These are phyloP conservation scores for Scartelaos histophorus DNA, from an alignment of 2,113 vertebrate species.

Conservation along the genomic window DNA sequence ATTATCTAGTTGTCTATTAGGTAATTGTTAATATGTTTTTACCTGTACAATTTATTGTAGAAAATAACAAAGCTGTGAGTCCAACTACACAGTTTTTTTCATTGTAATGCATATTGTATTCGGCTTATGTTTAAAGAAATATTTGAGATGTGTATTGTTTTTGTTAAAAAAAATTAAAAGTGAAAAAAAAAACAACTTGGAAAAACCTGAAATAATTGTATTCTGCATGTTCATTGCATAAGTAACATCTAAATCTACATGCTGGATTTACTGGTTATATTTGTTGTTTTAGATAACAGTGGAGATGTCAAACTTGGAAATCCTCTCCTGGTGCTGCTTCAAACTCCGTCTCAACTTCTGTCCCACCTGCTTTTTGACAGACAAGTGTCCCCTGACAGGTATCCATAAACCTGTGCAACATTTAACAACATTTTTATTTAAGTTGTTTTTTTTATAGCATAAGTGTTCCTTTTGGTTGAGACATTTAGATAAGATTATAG, in stretches of 20 bases:
- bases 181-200: no score
- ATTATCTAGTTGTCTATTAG: no score
- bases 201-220: not conserved
- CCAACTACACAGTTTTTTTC: not conserved
- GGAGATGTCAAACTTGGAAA: conserved; percentile 88
- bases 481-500: not conserved
- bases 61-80: not conserved
- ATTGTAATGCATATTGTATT: not conserved
- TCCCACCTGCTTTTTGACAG: conserved; percentile 92
- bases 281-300: conserved; percentile 71
- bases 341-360: conserved; percentile 87
- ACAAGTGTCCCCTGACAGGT: conserved; percentile 93
- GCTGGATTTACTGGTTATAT: not conserved
- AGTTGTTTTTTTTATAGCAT: not conserved
- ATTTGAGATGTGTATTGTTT: no score
- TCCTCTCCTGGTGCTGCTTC: conserved; percentile 89
- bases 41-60: not conserved
- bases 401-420: conserved; percentile 15
- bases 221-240: not conserved
- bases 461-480: not conserved
- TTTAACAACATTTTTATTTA: not conserved
- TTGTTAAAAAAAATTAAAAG: no score
- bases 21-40: not conserved
- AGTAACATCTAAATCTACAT: not conserved
- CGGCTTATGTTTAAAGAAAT: no score